These are phyloP conservation scores for Presbytis comata DNA, from an alignment of 2,797 vertebrate species.

Conservation along the genomic window DNA sequence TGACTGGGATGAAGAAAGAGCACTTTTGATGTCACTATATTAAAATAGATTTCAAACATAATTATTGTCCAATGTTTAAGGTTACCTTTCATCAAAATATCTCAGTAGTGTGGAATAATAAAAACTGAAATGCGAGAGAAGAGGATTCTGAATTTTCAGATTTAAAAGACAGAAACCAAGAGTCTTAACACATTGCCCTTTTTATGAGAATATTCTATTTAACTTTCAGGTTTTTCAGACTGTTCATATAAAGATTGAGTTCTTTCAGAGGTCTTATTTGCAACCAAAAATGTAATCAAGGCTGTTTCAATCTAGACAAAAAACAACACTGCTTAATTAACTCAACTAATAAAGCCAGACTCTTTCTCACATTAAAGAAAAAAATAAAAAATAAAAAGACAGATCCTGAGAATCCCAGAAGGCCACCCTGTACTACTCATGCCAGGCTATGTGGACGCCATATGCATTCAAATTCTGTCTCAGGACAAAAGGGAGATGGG, in stretches of 20 bases:
- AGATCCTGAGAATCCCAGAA: slow-evolving; percentile 4
- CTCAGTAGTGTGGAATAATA: neutral
- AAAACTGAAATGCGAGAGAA: neutral
- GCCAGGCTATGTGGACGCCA: slow-evolving; percentile 63
- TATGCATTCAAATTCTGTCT: neutral
- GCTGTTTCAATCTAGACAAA: slow-evolving; percentile 53
- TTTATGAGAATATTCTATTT: slow-evolving; percentile 28
- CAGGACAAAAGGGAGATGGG: neutral
- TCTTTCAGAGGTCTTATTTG: slow-evolving; percentile 43
- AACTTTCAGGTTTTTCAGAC: slow-evolving; percentile 24
- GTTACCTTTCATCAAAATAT: neutral
- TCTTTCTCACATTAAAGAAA: slow-evolving; percentile 73
- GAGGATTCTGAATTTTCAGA: neutral
- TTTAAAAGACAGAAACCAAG: slow-evolving; percentile 6
- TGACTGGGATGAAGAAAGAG: neutral
- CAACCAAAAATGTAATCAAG: slow-evolving; percentile 53
- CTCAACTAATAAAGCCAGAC: slow-evolving; percentile 76
- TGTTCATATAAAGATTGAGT: slow-evolving; percentile 31
- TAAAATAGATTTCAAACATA: slow-evolving; percentile 13
- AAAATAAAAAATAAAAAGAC: slow-evolving; percentile 66
- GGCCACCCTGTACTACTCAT: neutral
- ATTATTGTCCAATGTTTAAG: neutral
- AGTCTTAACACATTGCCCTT: neutral
- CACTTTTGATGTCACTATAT: neutral
- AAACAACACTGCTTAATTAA: slow-evolving; percentile 75